Evolutionary conservation across 2,888 invertebrate genomes (phyloP), one percentile per base, ranked within the genome.

Genomic region (Plagodis pulveraria): DNA sequence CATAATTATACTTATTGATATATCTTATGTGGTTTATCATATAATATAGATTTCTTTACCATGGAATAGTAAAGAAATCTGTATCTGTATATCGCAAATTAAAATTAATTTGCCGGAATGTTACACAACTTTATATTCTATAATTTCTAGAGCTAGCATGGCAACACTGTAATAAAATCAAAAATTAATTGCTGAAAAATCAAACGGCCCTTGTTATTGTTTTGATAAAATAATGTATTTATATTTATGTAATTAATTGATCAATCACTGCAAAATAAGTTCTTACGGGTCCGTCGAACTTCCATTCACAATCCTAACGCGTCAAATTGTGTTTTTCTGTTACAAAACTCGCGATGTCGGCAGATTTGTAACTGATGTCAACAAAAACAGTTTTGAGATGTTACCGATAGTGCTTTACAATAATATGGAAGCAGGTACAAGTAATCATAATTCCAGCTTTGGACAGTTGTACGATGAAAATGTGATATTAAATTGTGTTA

Each of bases 381-480:
- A 74, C 76, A 73, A 74, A 67, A 79, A 80, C 75, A 77, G 65
- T 68, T 74, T 7, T 83, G 89, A 87, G 80, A 92, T 92, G 91
- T 83, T 92, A 84, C 91, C 91, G 41, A 79, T 86, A 76, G 78
- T 91, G 65, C 73, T 90, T 74, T 90, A 78, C 71, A 86, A 83
- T 89, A 91, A 89, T 70, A 92, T 92, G 91, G 91, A 91, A 77
- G 89, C 84, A 62, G 68, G 83, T 73, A 83, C 86, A 45, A 84
- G 77, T 64, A 76, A 71, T 66, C 73, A 80, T 56, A 82, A 78
- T 62, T 69, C 76, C n/a, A 81, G 73, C 69, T 85, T 74, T 60
- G 80, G 78, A 47, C 77, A 80, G 46, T 63, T 78, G 5, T 92
- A 84, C 66, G 91, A 92, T 58, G 91, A 91, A 11, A 89, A 74